Base-by-base conservation (phyloP, 2,113 vertebrate genomes). In the Thunnus maccoyii region DNA sequence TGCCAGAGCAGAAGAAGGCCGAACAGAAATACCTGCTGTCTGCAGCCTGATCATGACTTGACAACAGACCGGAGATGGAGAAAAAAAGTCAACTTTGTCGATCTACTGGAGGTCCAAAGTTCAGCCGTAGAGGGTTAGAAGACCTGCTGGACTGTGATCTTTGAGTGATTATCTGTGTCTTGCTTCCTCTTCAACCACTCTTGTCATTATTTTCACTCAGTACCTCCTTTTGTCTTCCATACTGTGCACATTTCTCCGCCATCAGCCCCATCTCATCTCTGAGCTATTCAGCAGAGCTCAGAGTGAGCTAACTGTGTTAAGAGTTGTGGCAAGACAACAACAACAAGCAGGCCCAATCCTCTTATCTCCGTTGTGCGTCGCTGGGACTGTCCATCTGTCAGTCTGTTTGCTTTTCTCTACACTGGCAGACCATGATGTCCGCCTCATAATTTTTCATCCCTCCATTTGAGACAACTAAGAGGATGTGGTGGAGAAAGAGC, bases 1-100 rank as follows among this genome's bases (percentile, higher is more conserved):
- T 51, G 41, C 85, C 74, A 7, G 83, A 84, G 41, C 84, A 84
- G 55, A 81, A 88, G 62, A 92, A 46, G 12, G 76, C 70, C 3
- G 92, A 94, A 60, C 88, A 95, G 15, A 95, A 93, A 82, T 95
- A 94, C 86, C 89, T 94, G 68, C 81, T 95, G 84, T 88, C 89
- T 20, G 82, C 88, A 68, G 87, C 93, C 32, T 94, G 82, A 89
- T 46, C 1, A 20, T 41, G 44, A 70, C 17, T 54, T 57, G 12
- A 61, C 44, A 62, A 60, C 11, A 4, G 74, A 46, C 64, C 16
- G 46, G 17, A 44, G 14, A 11, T 62, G 36, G 27, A n/a, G 2
- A 7, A 25, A 22, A 65, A 44, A 36, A 62, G 47, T 27, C 2
- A 22, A 20, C 11, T 52, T 20, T 36, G 18, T 15, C 6, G 3